Evolutionary conservation across 2,888 invertebrate species (phyloP), one percentile per base, ranked within the genome.

Genomic region (Aethes cnicana): DNA sequence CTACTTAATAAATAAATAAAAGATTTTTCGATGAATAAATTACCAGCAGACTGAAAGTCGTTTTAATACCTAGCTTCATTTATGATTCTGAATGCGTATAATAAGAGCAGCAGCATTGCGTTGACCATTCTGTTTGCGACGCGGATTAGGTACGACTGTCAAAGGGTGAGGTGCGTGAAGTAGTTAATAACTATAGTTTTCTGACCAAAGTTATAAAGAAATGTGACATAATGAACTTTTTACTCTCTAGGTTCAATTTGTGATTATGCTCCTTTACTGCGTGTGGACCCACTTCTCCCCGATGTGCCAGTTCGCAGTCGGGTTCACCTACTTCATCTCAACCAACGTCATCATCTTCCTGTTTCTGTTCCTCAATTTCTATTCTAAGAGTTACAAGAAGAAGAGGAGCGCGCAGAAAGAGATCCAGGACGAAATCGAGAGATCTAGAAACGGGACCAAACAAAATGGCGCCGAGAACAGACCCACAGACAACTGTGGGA

Each of bases 361-460:
- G 0, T 91, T 93, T 59, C 84, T 94, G 25, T 94, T 94, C 69
- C 88, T 92, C 30, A 92, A 92, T 61, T 94, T 94, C 72, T 94
- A 94, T 69, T 69, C 90, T 0, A 90, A 90, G 53, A 92, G 90
- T 55, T 94, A 94, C 72, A 86, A 82, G 56, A 79, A 63, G 50
- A 79, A 74, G 56, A 74, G 58, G 53, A 60, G 65, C 18, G 58
- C 64, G 0, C 75, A 73, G 35, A 80, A 66, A 36, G 72, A 77
- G 60, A 69, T 64, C 6, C 72, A 72, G 47, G 65, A 69, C 0
- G 72, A 71, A 58, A 66, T 66, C 9, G 61, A 67, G 2, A 77
- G 65, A 43, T 57, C 56, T 16, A 67, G 64, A 23, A 79, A 78
- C 28, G 74, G 74, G n/a, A 61, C 62, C 11, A 68, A 68, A 58